Evolutionary conservation across 2,113 vertebrate species (phyloP), one percentile per base, ranked within the genome.

Genomic region (Pipa parva): DNA sequence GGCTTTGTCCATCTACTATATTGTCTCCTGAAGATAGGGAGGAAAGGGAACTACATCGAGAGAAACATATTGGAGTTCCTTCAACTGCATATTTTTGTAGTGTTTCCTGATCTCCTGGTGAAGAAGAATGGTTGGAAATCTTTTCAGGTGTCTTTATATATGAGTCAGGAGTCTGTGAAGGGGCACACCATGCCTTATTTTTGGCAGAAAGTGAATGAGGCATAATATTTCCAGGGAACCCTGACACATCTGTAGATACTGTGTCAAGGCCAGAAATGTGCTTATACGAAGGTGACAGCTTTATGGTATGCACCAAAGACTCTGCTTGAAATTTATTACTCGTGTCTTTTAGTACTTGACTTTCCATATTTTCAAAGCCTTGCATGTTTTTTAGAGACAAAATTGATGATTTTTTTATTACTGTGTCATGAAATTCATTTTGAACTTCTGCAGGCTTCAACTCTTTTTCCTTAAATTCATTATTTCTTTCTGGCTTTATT

Each of bases 41-140:
- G 10, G 95, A 98, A 45, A 99, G 83, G 2, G 97, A 99, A 59
- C 94, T 97, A 71, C 95, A 97, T 0, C 94, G 89, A 7, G 95
- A 99, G 75, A 99, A 95, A 77, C 92, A 95, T 63, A 95, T 93
- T 0, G 94, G 92, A 1, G 91, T 94, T 22, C 95, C 92, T 70
- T 96, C 91, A 7, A 92, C 92, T 0, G 84, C 92, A 75, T 92
- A 93, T 59, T 93, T 97, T 82, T 94, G 94, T 57, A 92, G 80
- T 0, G 88, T 92, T 73, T 97, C 93, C 81, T 94, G 86, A 7
- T 90, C 85, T 0, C 67, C 80, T 0, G 83, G 59, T 4, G 81
- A 77, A 0, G 84, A 85, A 0, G 85, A 85, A 59, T 81, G 73
- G 0, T 81, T 73, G 2, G 81, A 74, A 13, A 85, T 78, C 78